Percentiles rank a stretch among this genome's conserved stretches.
Evolutionary conservation across 2,888 invertebrate species (phyloP).

Genomic region (Frankliniella intonsa): DNA sequence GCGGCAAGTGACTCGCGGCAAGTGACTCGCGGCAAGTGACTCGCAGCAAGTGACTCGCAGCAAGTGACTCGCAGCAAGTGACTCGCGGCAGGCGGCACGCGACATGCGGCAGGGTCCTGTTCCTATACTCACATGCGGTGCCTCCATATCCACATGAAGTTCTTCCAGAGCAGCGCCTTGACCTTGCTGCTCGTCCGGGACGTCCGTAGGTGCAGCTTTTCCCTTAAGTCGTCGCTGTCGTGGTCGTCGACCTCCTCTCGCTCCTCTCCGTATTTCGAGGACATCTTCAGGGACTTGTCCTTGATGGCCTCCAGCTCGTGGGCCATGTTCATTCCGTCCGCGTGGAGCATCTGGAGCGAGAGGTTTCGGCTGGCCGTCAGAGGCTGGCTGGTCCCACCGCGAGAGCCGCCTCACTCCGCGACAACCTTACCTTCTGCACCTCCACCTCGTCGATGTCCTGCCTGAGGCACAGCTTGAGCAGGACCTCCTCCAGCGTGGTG

Average conservation of each 20-base stretch:
- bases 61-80: no score
- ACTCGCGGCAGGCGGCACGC: neutral
- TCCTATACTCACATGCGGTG: neutral
- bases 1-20: no score
- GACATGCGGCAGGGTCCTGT: no score
- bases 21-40: no score
- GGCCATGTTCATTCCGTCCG: neutral
- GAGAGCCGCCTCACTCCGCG: neutral
- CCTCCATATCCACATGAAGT: neutral
- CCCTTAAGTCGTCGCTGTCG: neutral
- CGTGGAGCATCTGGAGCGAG: neutral
- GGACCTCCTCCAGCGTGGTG: constrained; percentile 48
- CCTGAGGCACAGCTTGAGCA: constrained; percentile 44
- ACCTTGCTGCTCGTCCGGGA: neutral
- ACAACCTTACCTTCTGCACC: neutral
- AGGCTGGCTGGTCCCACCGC: neutral
- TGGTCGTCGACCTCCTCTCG: neutral
- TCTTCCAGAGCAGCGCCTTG: constrained; percentile 6
- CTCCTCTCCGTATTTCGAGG: neutral
- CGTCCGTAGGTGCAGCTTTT: neutral
- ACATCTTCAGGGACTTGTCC: neutral
- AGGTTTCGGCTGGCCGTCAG: neutral
- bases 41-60: no score
- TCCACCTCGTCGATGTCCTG: constrained; percentile 26
- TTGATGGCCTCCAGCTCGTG: neutral